Conservation (phyloP, 2,113 vertebrate genomes). For the Mesoclemmys tuberculata region DNA sequence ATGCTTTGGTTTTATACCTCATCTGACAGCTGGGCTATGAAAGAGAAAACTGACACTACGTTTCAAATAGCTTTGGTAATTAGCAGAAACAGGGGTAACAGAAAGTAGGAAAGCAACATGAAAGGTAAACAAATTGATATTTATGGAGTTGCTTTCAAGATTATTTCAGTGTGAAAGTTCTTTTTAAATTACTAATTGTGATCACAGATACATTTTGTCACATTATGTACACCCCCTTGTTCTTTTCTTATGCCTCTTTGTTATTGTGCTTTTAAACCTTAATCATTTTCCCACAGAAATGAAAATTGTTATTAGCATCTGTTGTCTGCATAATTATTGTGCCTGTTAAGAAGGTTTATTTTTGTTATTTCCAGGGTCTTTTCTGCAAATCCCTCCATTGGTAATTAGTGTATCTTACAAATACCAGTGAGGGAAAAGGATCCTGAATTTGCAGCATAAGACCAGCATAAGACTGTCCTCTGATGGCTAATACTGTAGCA, state of each 20-base stretch:
- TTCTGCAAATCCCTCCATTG: slow-evolving; percentile 35
- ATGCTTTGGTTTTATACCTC: slow-evolving; percentile 9
- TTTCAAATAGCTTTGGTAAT: slow-evolving; percentile 28
- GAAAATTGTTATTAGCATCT: slow-evolving; percentile 66
- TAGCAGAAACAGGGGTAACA: neutral
- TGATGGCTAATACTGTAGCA: neutral
- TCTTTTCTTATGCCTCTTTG: slow-evolving; percentile 21
- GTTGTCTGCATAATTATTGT: slow-evolving; percentile 62
- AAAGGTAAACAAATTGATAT: slow-evolving; percentile 34
- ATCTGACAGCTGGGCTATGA: neutral
- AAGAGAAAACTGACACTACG: slow-evolving; percentile 10
- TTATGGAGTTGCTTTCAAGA: slow-evolving; percentile 10
- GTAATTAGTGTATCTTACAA: slow-evolving; percentile 50
- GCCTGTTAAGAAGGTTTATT: slow-evolving; percentile 58
- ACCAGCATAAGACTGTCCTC: neutral
- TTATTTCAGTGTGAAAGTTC: slow-evolving; percentile 45
- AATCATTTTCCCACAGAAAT: slow-evolving; percentile 61
- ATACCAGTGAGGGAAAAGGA: neutral
- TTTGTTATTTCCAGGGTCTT: slow-evolving; percentile 51
- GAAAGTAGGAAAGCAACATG: neutral
- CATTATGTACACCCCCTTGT: slow-evolving; percentile 6
- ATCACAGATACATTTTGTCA: slow-evolving; percentile 37
- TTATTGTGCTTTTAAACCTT: slow-evolving; percentile 55
- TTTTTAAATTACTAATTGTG: slow-evolving; percentile 58
- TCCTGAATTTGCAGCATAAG: slow-evolving; percentile 20